These are phyloP conservation scores for Graptemys geographica DNA, from an alignment of 2,797 vertebrate species.

Conservation along the genomic window DNA sequence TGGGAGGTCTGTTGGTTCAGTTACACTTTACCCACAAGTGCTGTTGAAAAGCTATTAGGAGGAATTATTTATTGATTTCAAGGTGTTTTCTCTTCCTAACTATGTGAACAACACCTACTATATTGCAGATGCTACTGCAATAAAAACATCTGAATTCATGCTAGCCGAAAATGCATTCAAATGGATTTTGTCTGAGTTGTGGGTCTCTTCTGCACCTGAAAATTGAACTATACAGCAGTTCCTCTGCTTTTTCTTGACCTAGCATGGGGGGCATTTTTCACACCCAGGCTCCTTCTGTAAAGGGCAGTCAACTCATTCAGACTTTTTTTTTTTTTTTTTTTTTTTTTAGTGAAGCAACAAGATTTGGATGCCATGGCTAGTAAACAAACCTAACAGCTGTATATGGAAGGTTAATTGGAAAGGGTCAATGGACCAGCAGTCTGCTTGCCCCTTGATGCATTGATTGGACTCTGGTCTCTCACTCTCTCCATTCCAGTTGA, in stretches of 20 bases:
- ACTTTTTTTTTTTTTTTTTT: no score
- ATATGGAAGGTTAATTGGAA: background rate
- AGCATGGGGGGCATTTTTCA: background rate
- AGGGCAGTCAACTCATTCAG: background rate
- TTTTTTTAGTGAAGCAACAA: background rate
- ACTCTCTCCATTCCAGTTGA: background rate
- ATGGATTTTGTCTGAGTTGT: background rate
- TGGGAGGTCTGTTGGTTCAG: background rate
- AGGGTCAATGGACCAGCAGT: background rate
- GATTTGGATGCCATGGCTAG: background rate
- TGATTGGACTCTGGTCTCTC: background rate
- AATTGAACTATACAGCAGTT: background rate
- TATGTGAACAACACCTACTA: background rate
- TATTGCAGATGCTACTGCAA: background rate
- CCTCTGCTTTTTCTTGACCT: fast-evolving
- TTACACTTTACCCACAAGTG: background rate
- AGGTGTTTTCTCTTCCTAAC: background rate
- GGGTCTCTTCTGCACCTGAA: fast-evolving
- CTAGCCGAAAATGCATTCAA: background rate
- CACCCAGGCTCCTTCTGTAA: background rate
- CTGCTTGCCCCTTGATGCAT: background rate
- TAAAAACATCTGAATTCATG: background rate
- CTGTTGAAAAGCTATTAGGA: no score
- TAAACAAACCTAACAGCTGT: no score
- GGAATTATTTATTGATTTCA: background rate